Evolutionary conservation across 2,888 invertebrate species (phyloP).

Genomic region (Agrotis clavis): DNA sequence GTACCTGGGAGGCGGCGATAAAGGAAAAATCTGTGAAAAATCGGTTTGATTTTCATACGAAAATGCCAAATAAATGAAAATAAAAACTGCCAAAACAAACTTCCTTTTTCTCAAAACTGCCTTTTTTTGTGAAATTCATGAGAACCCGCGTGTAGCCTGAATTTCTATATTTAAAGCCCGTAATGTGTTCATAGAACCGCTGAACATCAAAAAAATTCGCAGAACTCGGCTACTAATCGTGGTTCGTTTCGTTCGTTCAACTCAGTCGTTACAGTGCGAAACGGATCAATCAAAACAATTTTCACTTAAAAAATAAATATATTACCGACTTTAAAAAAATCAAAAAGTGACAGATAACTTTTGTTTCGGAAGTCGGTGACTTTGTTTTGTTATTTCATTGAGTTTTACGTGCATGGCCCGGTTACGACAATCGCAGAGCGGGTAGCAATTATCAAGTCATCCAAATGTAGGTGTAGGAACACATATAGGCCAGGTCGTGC

Average conservation of each 20-base stretch:
- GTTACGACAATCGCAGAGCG: too few relatives aligned
- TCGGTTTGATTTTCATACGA: background rate
- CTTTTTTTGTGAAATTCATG: too few relatives aligned
- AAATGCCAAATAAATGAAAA: background rate
- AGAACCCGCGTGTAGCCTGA: too few relatives aligned
- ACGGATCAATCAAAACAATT: conserved; percentile 13
- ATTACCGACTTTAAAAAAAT: too few relatives aligned
- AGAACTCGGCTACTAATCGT: conserved; percentile 21
- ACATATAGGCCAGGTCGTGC: too few relatives aligned
- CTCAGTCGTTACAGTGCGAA: conserved; percentile 3
- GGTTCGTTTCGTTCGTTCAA: conserved; percentile 6
- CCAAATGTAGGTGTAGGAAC: too few relatives aligned
- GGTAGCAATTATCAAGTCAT: too few relatives aligned
- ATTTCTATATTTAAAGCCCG: too few relatives aligned
- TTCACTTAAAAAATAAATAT: background rate
- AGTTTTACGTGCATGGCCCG: background rate
- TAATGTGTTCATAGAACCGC: background rate
- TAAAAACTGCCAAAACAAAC: background rate
- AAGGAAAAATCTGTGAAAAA: background rate
- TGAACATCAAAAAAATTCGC: conserved; percentile 32
- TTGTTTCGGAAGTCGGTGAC: background rate
- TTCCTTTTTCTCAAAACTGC: too few relatives aligned
- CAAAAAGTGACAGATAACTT: too few relatives aligned
- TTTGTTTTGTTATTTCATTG: background rate
- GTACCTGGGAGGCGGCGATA: background rate